These are phyloP conservation scores for Nebria ingens DNA, from an alignment of 1,140 invertebrate species.

Conservation along the genomic window DNA sequence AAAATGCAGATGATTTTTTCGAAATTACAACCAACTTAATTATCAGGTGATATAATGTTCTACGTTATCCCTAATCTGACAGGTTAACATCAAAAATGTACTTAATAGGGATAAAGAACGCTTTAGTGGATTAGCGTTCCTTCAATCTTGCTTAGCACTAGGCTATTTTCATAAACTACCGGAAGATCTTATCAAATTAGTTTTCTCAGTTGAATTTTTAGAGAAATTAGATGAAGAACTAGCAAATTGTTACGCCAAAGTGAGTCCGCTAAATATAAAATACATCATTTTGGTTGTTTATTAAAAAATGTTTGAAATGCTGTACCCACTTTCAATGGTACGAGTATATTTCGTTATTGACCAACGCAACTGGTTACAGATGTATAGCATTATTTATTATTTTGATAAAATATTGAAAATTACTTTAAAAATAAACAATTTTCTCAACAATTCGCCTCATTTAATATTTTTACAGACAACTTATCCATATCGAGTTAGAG, in stretches of 20 bases:
- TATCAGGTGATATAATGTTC: slow-evolving; percentile 22
- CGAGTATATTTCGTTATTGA: too few relatives aligned
- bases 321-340: too few relatives aligned
- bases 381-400: slow-evolving; percentile 13
- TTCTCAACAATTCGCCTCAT: slow-evolving; percentile 38
- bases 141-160: slow-evolving; percentile 37
- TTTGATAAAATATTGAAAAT: slow-evolving; percentile 12
- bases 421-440: slow-evolving; percentile 12
- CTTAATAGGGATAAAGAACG: slow-evolving; percentile 37
- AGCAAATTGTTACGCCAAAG: slow-evolving; percentile 38
- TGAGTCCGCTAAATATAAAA: slow-evolving; percentile 27
- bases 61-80: background rate
- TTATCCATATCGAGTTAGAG: slow-evolving; percentile 41
- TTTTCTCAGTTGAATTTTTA: slow-evolving; percentile 44
- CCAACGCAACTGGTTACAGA: too few relatives aligned
- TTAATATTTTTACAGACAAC: slow-evolving; percentile 31
- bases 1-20: slow-evolving; percentile 30
- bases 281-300: slow-evolving; percentile 25
- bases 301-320: too few relatives aligned
- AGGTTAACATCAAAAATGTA: slow-evolving; percentile 15
- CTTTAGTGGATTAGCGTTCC: slow-evolving; percentile 35
- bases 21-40: slow-evolving; percentile 24
- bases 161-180: slow-evolving; percentile 38
- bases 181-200: slow-evolving; percentile 36
- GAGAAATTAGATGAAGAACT: slow-evolving; percentile 43